Evolutionary conservation across 2,797 vertebrate species (phyloP).

Genomic region (Sitta carolinensis): DNA sequence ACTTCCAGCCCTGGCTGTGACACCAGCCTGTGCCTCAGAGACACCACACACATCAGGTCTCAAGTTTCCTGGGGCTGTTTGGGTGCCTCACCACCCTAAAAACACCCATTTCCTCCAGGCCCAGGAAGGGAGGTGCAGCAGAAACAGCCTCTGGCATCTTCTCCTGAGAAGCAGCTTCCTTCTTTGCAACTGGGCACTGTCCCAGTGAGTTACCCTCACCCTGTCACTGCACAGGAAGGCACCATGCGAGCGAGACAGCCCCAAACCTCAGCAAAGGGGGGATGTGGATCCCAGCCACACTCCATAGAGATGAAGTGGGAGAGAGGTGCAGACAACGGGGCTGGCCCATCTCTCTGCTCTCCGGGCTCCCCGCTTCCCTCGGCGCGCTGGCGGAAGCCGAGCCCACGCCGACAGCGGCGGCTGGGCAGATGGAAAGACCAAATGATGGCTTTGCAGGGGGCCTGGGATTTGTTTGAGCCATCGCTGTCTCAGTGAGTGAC

Average conservation of each 20-base stretch:
- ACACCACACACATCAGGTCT: not conserved
- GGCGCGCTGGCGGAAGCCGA: not conserved
- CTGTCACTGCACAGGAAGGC: rapidly evolving
- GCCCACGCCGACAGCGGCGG: not conserved
- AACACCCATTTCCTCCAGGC: rapidly evolving
- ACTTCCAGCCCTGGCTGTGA: not conserved
- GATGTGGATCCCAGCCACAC: not conserved
- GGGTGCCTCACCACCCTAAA: rapidly evolving
- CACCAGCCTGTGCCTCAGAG: not conserved
- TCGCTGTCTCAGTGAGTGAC: conserved; percentile 56
- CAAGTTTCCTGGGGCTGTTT: not conserved
- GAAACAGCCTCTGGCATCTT: not conserved
- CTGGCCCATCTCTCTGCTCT: not conserved
- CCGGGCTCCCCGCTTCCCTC: not conserved
- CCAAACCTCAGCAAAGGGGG: not conserved
- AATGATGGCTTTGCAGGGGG: conserved; percentile 64
- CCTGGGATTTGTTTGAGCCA: conserved; percentile 62
- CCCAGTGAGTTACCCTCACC: not conserved
- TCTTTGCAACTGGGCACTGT: not conserved
- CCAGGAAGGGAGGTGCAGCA: not conserved
- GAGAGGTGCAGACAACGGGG: rapidly evolving
- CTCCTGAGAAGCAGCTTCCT: not conserved
- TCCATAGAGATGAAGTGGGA: rapidly evolving
- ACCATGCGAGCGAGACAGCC: rapidly evolving
- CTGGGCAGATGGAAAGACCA: conserved; percentile 63